phyloP scores from a whole-genome alignment of 2,113 vertebrate genomes.

The Butorides virescens region DNA sequence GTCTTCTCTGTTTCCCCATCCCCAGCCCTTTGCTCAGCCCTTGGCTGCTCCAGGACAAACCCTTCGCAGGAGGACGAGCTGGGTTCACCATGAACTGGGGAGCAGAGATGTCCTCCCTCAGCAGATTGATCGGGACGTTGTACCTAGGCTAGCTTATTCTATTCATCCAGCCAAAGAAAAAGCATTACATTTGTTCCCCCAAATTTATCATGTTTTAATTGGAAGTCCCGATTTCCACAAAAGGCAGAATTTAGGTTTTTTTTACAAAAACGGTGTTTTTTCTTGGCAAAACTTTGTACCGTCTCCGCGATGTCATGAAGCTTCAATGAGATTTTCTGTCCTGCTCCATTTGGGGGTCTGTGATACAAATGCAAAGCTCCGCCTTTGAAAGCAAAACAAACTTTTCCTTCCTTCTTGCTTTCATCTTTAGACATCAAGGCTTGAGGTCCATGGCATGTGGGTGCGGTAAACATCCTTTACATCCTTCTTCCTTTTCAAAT shows the following conservation, averaged over 20 bases:
- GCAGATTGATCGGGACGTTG: accelerated
- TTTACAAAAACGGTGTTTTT: neutral
- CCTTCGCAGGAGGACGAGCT: accelerated
- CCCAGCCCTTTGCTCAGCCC: neutral
- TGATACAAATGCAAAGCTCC: neutral
- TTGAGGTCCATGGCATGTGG: neutral
- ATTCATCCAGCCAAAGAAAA: neutral
- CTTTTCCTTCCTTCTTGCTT: neutral
- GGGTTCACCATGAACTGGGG: neutral
- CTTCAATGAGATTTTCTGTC: neutral
- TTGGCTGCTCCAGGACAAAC: neutral
- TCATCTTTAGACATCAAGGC: conserved; percentile 12
- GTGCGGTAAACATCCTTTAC: neutral
- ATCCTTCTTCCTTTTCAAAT: conserved; percentile 15
- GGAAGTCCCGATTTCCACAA: neutral
- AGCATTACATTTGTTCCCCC: accelerated
- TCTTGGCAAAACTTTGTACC: neutral
- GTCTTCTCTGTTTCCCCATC: neutral
- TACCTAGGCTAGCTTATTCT: neutral
- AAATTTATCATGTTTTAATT: neutral
- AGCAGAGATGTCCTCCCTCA: neutral
- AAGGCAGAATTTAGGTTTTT: neutral
- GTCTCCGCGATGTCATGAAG: neutral
- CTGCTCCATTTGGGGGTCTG: neutral
- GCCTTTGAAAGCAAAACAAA: neutral